Conservation (phyloP, 2,797 vertebrate species). For the Pseudotriccus pelzelni region DNA sequence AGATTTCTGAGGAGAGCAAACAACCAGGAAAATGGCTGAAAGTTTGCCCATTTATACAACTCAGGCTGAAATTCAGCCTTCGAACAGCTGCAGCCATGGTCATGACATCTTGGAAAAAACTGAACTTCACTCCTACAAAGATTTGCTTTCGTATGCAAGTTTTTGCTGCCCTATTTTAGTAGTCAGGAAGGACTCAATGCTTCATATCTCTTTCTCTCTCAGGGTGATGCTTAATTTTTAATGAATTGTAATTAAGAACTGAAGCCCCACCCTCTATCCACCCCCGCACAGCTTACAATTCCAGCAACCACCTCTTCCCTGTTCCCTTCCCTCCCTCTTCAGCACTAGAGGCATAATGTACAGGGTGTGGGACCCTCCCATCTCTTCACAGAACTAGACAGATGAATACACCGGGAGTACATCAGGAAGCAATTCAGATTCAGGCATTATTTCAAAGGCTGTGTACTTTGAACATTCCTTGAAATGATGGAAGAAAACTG, state of each 20-base stretch:
- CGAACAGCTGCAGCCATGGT: conserved; percentile 3
- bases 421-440: conserved; percentile 30
- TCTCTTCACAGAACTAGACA: not conserved
- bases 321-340: not conserved
- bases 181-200: not conserved
- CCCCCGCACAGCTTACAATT: not conserved
- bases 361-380: not conserved
- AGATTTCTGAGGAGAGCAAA: not conserved
- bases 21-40: not conserved
- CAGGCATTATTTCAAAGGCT: conserved; percentile 2
- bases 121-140: not conserved
- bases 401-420: not conserved
- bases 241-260: conserved; percentile 19
- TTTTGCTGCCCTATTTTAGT: conserved; percentile 14
- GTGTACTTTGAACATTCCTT: conserved; percentile 3
- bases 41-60: not conserved
- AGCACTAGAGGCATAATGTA: not conserved
- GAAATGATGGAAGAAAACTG: conserved; percentile 20
- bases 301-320: not conserved
- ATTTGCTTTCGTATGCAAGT: not conserved
- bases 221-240: conserved; percentile 36
- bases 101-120: not conserved
- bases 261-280: not conserved
- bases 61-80: not conserved
- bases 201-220: not conserved